Percentiles rank a stretch among this genome's conserved stretches.
phyloP scores from a whole-genome alignment of 2,113 vertebrate species.

The Morphnarchus princeps region DNA sequence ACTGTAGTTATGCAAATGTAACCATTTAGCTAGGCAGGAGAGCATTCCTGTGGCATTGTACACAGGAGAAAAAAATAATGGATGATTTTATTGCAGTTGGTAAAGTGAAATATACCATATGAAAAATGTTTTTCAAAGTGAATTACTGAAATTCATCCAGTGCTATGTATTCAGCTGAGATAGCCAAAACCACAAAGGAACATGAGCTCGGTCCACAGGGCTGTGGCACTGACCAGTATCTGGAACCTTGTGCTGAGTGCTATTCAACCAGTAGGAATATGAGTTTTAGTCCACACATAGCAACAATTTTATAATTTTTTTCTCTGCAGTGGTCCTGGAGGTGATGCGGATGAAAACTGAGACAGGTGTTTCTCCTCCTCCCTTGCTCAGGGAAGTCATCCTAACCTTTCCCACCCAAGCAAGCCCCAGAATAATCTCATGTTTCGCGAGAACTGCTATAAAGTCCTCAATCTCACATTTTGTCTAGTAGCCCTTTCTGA shows the following conservation, averaged over 20 bases:
- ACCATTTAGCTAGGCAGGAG: background rate
- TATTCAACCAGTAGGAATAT: background rate
- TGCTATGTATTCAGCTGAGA: fast-evolving
- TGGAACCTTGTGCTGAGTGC: background rate
- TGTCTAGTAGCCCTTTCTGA: background rate
- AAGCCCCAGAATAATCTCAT: background rate
- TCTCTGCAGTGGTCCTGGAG: background rate
- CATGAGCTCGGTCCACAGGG: background rate
- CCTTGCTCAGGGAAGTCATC: background rate
- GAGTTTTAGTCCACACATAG: background rate
- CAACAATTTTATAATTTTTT: background rate
- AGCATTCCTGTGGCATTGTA: background rate
- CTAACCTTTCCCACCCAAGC: background rate
- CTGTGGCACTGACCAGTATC: background rate
- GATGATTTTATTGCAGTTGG: background rate
- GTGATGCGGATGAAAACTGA: background rate
- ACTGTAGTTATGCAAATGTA: background rate
- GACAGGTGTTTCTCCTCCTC: background rate
- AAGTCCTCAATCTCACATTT: background rate
- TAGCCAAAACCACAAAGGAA: background rate
- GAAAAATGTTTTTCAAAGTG: background rate
- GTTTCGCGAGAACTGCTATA: background rate
- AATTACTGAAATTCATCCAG: background rate
- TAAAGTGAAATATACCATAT: background rate
- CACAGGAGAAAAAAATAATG: background rate